Evolutionary conservation across 37 sponge, comb jelly and placozoan species (phyloP), one percentile per base, ranked within the genome.

Genomic region (Trichoplax adhaerens): DNA sequence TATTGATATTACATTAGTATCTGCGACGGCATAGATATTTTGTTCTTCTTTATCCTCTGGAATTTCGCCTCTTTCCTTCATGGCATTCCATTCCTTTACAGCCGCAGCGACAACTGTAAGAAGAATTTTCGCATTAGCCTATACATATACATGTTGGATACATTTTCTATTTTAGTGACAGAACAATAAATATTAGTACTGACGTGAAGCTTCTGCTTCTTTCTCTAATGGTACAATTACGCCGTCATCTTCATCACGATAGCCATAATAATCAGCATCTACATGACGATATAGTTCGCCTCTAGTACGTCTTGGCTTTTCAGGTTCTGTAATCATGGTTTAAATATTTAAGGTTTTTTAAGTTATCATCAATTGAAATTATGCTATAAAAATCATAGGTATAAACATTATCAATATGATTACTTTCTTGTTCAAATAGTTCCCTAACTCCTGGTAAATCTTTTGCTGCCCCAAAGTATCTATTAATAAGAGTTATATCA

Each of bases 231-330:
- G 81, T 10, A 87, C 71, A 62, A 95, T 74, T 0, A 91, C 79
- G 12, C 97, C 97, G 79, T 95, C 97, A 48, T 95, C 97, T 55
- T 95, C 97, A 74, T 95, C 97, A n/a, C 91, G 68, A 81, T 95
- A 95, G 1, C 97, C 97, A 76, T 90, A 95, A 74, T 95, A 95
- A 71, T 95, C 91, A 48, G 97, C 91, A 72, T 95, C 91, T n/a
- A 91, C 85, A 56, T 63, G 54, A 62, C 78, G 80, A 46, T 84
- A 80, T 50, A 95, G 76, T 65, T 95, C 91, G 29, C 84, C 88
- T 2, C 97, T 71, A 0, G 86, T 95, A 69, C 83, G 82, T 0
- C 84, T 77, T 29, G 29, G 29, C 29, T 29, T 29, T 29, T 29
- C 29, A 29, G 29, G 29, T 29, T 29, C 29, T 29, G 29, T 29